Evolutionary conservation across 2,888 invertebrate species (phyloP).

Genomic region (Folsomia candida): DNA sequence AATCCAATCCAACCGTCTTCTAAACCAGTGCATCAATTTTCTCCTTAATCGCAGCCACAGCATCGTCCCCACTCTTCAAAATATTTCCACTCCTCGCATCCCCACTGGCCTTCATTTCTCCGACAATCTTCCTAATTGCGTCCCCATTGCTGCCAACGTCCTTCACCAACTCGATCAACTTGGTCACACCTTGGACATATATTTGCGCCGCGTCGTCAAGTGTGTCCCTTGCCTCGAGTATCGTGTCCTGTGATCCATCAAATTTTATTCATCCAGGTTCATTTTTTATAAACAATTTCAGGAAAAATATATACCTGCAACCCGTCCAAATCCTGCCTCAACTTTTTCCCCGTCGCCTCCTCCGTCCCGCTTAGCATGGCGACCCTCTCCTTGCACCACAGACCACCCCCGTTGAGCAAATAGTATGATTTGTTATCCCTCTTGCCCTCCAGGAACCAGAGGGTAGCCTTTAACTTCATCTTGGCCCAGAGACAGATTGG

Average conservation of each 20-base stretch:
- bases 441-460: slow-evolving; percentile 22
- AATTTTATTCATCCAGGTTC: no score
- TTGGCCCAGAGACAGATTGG: slow-evolving; percentile 5
- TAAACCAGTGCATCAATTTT: no score
- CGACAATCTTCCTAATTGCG: neutral
- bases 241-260: neutral
- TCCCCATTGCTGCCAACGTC: neutral
- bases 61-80: neutral
- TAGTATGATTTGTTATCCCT: slow-evolving; percentile 33
- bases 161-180: neutral
- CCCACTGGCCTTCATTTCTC: neutral
- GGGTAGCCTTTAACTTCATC: slow-evolving; percentile 6
- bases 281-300: neutral
- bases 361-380: neutral
- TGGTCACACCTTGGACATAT: neutral
- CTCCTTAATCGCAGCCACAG: neutral
- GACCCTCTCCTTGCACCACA: slow-evolving; percentile 18
- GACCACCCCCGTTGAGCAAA: slow-evolving; percentile 22
- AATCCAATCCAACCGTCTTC: no score
- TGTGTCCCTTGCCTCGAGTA: neutral
- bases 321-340: neutral
- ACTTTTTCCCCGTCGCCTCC: neutral
- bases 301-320: neutral
- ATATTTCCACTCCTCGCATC: neutral
- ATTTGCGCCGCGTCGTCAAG: slow-evolving; percentile 9